A percentile compares a stretch with the other conserved stretches of the same genome.
phyloP scores from a whole-genome alignment of 2,797 vertebrate species.

The Lagocephalus sceleratus region DNA sequence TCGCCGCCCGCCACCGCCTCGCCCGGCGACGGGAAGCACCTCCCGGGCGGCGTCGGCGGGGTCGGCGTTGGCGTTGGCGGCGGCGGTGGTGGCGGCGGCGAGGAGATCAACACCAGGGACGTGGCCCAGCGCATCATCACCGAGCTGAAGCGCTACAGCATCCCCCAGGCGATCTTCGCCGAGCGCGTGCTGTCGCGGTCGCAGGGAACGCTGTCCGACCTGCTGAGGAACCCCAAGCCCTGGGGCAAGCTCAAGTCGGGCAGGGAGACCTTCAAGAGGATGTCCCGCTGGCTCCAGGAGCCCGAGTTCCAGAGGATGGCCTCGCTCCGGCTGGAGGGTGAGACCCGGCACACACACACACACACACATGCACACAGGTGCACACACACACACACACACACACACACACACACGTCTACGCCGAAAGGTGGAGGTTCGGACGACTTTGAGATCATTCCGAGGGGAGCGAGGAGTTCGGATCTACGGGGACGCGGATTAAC shows the following conservation, averaged over 20 bases:
- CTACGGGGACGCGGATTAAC: too few species aligned
- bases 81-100: constrained; percentile 55
- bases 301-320: constrained; percentile 87
- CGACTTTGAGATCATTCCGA: too few species aligned
- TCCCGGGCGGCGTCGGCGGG: too few species aligned
- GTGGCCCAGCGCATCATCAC: constrained; percentile 86
- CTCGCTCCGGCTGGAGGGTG: constrained; percentile 85
- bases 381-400: constrained; percentile 28
- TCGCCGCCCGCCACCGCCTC: constrained; percentile 65
- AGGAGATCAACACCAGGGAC: constrained; percentile 86
- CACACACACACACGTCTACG: constrained; percentile 39
- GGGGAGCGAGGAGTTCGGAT: too few species aligned
- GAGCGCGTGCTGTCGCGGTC: constrained; percentile 84
- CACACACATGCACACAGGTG: constrained; percentile 32
- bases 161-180: constrained; percentile 86
- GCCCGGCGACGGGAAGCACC: constrained; percentile 67
- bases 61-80: constrained; percentile 41
- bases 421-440: too few species aligned
- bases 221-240: constrained; percentile 86
- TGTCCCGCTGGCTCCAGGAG: constrained; percentile 86
- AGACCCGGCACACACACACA: constrained; percentile 60
- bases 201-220: constrained; percentile 85
- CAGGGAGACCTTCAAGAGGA: constrained; percentile 86
- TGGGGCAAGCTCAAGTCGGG: constrained; percentile 88
- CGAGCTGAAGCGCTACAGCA: constrained; percentile 85